Evolutionary conservation across 35 echinoderm and acorn worm genomes (phyloP), one percentile per base, ranked within the genome.

Genomic region (Patiria miniata): DNA sequence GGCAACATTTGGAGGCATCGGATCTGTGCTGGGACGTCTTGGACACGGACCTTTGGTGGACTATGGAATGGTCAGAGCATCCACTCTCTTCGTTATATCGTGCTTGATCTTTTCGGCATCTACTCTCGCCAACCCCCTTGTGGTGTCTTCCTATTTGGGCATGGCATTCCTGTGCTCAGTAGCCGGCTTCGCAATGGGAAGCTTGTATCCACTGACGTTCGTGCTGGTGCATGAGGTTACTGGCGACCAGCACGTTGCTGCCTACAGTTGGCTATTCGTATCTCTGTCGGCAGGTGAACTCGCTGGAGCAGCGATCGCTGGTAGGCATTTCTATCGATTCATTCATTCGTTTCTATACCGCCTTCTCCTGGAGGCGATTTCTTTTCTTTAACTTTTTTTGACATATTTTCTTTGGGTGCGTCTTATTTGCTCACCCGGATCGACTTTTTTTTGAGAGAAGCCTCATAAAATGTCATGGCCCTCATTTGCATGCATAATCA

Each of bases 1-100:
- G 32, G 30, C 82, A 16, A 84, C 82, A 38, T 33, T 61, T 52
- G 82, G 82, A 12, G 82, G 82, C 2, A 21, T 84, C 14, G 82
- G 82, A 1, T 0, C 36, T 36, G 1, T 84, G 2, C 2, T 61
- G 2, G 82, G 82, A 36, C 82, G 82, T 59, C 17, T 60, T 33
- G 38, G 29, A 7, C 56, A 84, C 0, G 82, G 82, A 5, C 28
- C 26, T 10, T 58, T 58, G 53, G 33, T 84, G 32, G 39, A 84
- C 19, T 33, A 10, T 23, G 34, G 34, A 28, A 18, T 73, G 10
- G 29, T 30, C 65, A 30, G 29, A 73, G 2, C 65, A 26, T 32
- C 65, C 1, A 32, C 65, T 30, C 7, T 73, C 6, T 73, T 73
- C 29, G 7, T 73, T 22, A 34, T 26, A 73, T 8, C 29, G 12